Evolutionary conservation across 2,888 invertebrate species (phyloP).

Genomic region (Neuroscelio doddi): DNA sequence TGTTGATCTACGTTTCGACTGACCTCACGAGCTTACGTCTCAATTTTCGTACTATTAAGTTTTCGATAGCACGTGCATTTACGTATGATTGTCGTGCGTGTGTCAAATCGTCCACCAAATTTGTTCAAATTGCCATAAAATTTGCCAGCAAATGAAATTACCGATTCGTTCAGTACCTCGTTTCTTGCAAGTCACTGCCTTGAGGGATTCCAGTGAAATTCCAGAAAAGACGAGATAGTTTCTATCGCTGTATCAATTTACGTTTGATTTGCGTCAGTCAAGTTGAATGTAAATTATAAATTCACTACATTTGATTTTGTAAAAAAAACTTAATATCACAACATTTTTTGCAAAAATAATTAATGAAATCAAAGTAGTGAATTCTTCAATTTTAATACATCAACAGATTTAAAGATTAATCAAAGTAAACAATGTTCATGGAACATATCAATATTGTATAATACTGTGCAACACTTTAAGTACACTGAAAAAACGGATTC

Average conservation of each 20-base stretch:
- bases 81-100: conserved; percentile 11
- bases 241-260: conserved; percentile 33
- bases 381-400: no score
- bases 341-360: no score
- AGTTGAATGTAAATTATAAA: conserved; percentile 15
- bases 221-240: conserved; percentile 26
- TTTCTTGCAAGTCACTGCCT: conserved; percentile 12
- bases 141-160: conserved; percentile 13
- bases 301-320: conserved; percentile 15
- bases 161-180: conserved; percentile 14
- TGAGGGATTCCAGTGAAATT: conserved; percentile 11
- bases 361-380: no score
- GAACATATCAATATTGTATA: no score
- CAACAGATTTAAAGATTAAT: no score
- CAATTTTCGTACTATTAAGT: conserved; percentile 21
- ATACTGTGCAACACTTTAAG: no score
- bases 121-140: conserved; percentile 19
- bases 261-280: conserved; percentile 29
- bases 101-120: conserved; percentile 12
- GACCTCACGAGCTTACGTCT: conserved; percentile 19
- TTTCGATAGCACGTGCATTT: conserved; percentile 2
- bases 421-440: no score
- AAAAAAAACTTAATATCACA: no score
- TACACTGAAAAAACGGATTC: no score
- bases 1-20: conserved; percentile 25